Conservation (phyloP, 1,140 invertebrate genomes). For the Phymorhynchus buccinoides region DNA sequence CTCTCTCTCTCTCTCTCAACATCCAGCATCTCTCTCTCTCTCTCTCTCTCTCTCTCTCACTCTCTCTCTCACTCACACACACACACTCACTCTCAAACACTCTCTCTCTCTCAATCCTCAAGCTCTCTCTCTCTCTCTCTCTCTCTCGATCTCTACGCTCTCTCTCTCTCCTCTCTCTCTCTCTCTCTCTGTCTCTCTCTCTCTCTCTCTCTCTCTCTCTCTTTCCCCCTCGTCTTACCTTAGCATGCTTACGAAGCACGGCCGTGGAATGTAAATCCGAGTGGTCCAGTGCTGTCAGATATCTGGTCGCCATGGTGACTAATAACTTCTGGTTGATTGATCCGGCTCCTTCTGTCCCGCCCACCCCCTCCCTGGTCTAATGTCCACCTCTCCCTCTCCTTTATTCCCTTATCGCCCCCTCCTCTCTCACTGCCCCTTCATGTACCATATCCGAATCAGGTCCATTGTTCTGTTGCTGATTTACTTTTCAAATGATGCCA, state of each 20-base stretch:
- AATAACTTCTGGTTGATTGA: background rate
- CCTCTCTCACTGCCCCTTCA: background rate
- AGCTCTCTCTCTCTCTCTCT: background rate
- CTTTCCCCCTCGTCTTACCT: constrained; percentile 14
- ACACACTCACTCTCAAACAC: no score
- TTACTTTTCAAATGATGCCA: no score
- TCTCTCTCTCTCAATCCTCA: background rate
- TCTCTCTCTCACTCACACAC: no score
- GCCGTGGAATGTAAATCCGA: constrained; percentile 31
- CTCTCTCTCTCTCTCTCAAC: no score
- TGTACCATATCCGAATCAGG: no score
- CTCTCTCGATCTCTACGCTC: background rate
- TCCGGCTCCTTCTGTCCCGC: no score
- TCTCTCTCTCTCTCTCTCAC: background rate
- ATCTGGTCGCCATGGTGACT: constrained; percentile 37
- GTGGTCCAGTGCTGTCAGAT: constrained; percentile 37
- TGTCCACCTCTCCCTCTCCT: background rate
- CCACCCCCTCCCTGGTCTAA: background rate
- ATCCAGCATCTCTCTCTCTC: background rate
- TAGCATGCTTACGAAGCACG: constrained; percentile 33
- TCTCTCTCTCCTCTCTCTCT: background rate
- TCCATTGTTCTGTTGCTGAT: no score
- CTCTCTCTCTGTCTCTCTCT: background rate
- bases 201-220: background rate
- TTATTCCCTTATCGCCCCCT: no score